Evolutionary conservation across 2,888 invertebrate genomes (phyloP).

Genomic region (Microctonus hyperodae): DNA sequence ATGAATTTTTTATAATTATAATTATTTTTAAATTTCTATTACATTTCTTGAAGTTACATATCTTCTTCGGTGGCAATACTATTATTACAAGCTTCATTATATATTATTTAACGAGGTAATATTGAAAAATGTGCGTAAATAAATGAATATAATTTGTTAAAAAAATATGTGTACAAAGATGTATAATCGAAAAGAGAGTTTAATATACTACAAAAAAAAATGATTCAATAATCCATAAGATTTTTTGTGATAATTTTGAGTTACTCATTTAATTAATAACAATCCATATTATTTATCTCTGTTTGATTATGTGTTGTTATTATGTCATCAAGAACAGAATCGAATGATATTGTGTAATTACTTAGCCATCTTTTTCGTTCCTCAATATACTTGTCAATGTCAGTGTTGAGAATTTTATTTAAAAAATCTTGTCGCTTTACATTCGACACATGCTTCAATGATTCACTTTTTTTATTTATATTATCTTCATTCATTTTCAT

Average conservation of each 20-base stretch:
- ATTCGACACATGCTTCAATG: constrained; percentile 53
- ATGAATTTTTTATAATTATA: not conserved
- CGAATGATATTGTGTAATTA: constrained; percentile 72
- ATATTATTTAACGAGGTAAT: not conserved
- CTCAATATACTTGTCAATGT: constrained; percentile 70
- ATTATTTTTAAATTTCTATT: not conserved
- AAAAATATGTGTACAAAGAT: not conserved
- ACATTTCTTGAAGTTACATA: not conserved
- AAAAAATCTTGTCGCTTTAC: constrained; percentile 70
- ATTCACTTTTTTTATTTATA: constrained; percentile 54
- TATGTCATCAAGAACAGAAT: constrained; percentile 79
- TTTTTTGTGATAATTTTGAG: not conserved
- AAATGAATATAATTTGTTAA: not conserved
- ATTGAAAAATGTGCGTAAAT: not conserved
- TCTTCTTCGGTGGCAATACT: not conserved
- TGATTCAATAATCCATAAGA: not conserved
- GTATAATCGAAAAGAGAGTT: not conserved
- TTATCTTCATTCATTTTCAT: constrained; percentile 54
- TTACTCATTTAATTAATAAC: constrained; percentile 66
- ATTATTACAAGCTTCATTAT: not conserved
- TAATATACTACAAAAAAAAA: constrained; percentile 4
- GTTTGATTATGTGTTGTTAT: constrained; percentile 68
- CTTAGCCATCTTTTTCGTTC: constrained; percentile 73
- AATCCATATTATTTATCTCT: constrained; percentile 74
- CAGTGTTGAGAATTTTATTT: constrained; percentile 66